Evolutionary conservation across 2,888 invertebrate genomes (phyloP), one percentile per base, ranked within the genome.

Genomic region (Microdon myrmicae): DNA sequence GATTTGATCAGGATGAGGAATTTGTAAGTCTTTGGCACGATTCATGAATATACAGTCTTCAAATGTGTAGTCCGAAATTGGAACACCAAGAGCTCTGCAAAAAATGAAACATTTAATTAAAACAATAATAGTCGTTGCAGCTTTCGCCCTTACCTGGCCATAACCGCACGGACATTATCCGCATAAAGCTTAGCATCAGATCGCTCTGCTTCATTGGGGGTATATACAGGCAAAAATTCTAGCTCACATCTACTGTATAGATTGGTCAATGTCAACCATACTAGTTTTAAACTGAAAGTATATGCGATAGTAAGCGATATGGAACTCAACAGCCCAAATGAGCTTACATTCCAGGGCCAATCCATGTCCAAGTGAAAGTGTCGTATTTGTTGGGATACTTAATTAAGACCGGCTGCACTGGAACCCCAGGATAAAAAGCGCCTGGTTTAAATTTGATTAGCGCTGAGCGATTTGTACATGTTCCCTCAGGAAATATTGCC

Each of bases 401-500:
- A 58, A 97, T 88, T 73, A 93, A 88, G 8, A 97, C 94, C 0
- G 96, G 96, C 76, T 97, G 97, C 2, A 97, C 90, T 0, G 97
- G 95, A 8, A 96, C 93, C 0, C 96, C 96, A 0, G 96, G 95
- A 80, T 92, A 92, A 81, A 97, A 97, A 7, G 95, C 96, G 26
- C 96, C 96, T 2, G 90, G 88, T 77, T 92, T 93, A 80, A 93
- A 94, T 23, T 92, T 91, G 70, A 93, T 92, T 70, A 97, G 82
- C 74, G 94, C 94, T 0, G 90, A 89, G 16, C 96, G 86, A 81
- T 97, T 97, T 19, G 96, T 95, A 79, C 96, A 96, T 0, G 97
- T 97, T 35, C 96, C 97, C 79, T 97, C 96, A 0, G 96, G 94
- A 80, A 96, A 97, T 73, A 97, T 94, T 58, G 95, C 84, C 41